Base-by-base conservation (phyloP, 2,888 invertebrate species). In the Amiota communis region DNA sequence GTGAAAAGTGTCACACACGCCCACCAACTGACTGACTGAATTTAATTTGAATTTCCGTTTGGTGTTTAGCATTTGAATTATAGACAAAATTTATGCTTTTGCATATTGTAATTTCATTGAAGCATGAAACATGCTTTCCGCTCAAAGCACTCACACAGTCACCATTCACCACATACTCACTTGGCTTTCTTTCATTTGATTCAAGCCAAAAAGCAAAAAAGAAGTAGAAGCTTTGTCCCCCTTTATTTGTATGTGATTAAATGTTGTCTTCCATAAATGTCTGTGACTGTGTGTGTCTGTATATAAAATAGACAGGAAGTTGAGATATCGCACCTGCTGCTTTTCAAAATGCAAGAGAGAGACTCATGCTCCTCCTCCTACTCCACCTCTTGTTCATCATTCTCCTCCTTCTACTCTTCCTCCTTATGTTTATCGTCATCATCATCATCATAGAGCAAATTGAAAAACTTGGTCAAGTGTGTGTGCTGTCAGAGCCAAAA, bases 51-150 rank as follows among this genome's bases (percentile, higher is more conserved):
- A 82, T 83, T 77, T 84, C 75, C 79, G 72, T 77, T 72, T 77
- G 77, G 79, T 80, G 80, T 77, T 84, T 80, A 81, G 81, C 82
- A 84, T 82, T 82, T 80, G 82, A 82, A 84, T 84, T 79, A 82
- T 80, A 77, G 73, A 77, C 72, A 74, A 82, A 80, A 81, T 51
- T 51, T 78, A 76, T 79, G 77, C 79, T 77, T 75, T 77, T 83
- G 80, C 78, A 79, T 82, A 78, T n/a, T n/a, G n/a, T 76, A 77
- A 82, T 82, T 79, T 79, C 73, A 77, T 77, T 77, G 76, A 64
- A 76, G 81, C 81, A 80, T 84, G 82, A 13, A 53, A 53, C 13
- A 53, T 10, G 10, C 8, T 20, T 59, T 8, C 59, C 15, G 11
- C 15, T 9, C 12, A 11, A 11, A 20, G 59, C 20, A 20, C 20